These are phyloP conservation scores for Nephrotoma appendiculata DNA, from an alignment of 2,888 invertebrate genomes.

Conservation along the genomic window DNA sequence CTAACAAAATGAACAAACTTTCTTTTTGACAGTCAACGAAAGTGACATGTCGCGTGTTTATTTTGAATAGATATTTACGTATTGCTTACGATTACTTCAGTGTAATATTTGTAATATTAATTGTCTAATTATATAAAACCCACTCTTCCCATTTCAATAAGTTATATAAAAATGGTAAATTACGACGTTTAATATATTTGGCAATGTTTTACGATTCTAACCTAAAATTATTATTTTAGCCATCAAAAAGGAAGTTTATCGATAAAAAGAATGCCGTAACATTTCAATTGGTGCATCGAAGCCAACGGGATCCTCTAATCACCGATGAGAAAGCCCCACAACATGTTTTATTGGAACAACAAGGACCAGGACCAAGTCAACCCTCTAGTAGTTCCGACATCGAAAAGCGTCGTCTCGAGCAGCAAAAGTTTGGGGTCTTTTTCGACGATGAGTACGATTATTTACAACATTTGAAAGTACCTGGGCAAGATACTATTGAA, in stretches of 20 bases:
- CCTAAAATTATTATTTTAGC: conserved; percentile 16
- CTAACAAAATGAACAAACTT: neutral
- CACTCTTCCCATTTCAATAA: neutral
- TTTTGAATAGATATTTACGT: neutral
- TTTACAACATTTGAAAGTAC: conserved; percentile 62
- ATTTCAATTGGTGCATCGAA: conserved; percentile 84
- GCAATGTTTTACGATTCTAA: neutral
- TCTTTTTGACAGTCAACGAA: neutral
- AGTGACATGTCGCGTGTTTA: neutral
- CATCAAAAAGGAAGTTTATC: conserved; percentile 47
- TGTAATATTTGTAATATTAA: neutral
- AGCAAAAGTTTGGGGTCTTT: conserved; percentile 76
- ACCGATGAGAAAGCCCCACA: conserved; percentile 84
- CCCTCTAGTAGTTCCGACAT: conserved; percentile 18
- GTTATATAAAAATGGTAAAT: neutral
- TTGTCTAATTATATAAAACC: neutral
- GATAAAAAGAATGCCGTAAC: conserved; percentile 83
- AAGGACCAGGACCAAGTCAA: conserved; percentile 17
- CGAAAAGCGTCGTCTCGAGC: conserved; percentile 49
- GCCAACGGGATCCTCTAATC: conserved; percentile 81
- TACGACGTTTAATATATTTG: neutral
- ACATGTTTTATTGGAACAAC: conserved; percentile 56
- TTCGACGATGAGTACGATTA: conserved; percentile 95
- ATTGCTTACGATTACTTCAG: neutral
- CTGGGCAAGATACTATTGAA: conserved; percentile 23